Conservation (phyloP, 2,888 invertebrate species). For the Trisateles emortualis region DNA sequence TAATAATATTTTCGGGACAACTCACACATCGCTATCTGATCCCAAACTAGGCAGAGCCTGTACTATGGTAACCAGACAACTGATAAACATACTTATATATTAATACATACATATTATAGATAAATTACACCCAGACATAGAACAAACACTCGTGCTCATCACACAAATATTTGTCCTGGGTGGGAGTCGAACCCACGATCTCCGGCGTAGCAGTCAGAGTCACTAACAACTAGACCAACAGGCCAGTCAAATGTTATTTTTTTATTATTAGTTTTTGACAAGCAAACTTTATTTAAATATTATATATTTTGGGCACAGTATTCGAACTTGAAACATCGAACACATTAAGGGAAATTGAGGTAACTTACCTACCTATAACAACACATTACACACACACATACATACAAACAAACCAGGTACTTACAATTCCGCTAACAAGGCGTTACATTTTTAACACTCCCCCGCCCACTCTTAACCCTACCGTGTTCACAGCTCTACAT, state of each 20-base stretch:
- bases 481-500: slow-evolving; percentile 47
- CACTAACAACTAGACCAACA: too few species aligned
- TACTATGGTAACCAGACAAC: too few species aligned
- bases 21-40: too few species aligned
- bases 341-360: background rate
- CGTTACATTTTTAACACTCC: slow-evolving; percentile 69
- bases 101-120: too few species aligned
- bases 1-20: too few species aligned
- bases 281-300: background rate
- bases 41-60: too few species aligned
- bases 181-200: too few species aligned
- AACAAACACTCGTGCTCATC: too few species aligned
- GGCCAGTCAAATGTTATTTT: background rate
- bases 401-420: slow-evolving; percentile 9
- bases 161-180: too few species aligned
- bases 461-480: slow-evolving; percentile 60
- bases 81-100: too few species aligned
- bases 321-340: background rate
- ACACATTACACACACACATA: slow-evolving; percentile 4
- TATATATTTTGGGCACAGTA: background rate
- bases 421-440: slow-evolving; percentile 51
- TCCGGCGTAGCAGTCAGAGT: too few species aligned
- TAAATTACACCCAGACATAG: too few species aligned
- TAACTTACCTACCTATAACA: background rate
- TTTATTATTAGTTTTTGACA: slow-evolving; percentile 1